A percentile compares a stretch with the other conserved stretches of the same genome.
Evolutionary conservation across 1,140 invertebrate species (phyloP).

Genomic region (Apis laboriosa): DNA sequence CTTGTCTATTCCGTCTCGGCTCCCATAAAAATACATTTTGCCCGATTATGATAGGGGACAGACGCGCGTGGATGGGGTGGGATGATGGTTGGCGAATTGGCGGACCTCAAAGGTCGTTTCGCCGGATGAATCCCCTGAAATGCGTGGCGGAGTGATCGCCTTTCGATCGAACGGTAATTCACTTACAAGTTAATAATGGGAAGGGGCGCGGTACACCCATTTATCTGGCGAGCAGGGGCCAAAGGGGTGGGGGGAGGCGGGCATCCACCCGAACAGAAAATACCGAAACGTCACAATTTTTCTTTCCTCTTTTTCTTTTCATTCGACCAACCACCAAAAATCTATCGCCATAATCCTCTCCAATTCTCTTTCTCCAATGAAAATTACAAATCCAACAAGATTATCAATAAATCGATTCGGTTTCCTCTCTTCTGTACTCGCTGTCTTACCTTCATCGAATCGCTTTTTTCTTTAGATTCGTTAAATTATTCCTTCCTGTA

Average conservation of each 20-base stretch:
- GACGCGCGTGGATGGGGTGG: constrained; percentile 22
- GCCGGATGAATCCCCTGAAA: constrained; percentile 67
- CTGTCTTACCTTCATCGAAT: no score
- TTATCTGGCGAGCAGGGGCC: constrained; percentile 70
- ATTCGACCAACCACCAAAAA: no score
- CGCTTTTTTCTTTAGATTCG: no score
- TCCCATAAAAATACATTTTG: constrained; percentile 59
- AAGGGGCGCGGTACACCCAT: constrained; percentile 74
- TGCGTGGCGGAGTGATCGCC: constrained; percentile 71
- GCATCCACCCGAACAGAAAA: constrained; percentile 23
- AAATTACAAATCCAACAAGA: no score
- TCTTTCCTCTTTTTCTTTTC: not conserved
- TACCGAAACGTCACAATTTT: constrained; percentile 38
- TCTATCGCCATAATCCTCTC: no score
- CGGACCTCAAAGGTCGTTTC: constrained; percentile 76
- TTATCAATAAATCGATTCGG: no score
- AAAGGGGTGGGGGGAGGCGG: not conserved
- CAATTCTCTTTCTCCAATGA: no score
- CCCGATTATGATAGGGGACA: constrained; percentile 57
- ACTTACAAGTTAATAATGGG: constrained; percentile 80
- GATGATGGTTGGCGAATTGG: constrained; percentile 58
- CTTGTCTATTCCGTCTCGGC: constrained; percentile 15
- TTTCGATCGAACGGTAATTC: constrained; percentile 80
- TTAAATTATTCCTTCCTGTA: no score
- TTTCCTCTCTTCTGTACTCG: no score